Conservation (phyloP, 2,113 vertebrate species). For the Pterocles burchelli region DNA sequence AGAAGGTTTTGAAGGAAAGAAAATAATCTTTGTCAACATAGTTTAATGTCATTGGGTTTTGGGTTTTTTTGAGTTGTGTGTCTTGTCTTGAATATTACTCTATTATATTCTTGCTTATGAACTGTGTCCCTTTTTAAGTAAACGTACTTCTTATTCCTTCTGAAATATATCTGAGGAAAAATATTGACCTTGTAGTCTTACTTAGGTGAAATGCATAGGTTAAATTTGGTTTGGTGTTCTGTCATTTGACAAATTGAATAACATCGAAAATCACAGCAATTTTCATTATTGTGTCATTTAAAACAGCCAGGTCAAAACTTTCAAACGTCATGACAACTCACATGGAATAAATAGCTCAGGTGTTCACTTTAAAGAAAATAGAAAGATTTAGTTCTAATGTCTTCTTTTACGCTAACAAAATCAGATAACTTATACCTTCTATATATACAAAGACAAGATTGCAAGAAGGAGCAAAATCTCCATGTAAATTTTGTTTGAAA, state of each 20-base stretch:
- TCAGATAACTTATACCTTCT: neutral
- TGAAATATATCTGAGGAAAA: neutral
- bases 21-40: neutral
- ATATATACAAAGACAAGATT: neutral
- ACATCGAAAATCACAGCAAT: neutral
- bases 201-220: neutral
- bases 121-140: neutral
- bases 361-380: neutral
- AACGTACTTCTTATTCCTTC: neutral
- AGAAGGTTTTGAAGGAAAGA: neutral
- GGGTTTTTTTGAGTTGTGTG: neutral
- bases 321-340: neutral
- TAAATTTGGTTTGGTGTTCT: neutral
- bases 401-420: neutral
- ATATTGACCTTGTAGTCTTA: neutral
- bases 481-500: neutral
- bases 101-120: neutral
- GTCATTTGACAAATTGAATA: neutral
- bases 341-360: neutral
- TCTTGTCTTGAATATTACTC: neutral
- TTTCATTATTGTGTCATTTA: neutral
- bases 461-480: neutral
- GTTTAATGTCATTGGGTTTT: neutral
- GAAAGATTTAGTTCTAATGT: neutral
- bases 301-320: neutral